Evolutionary conservation across 2,888 invertebrate species (phyloP), one percentile per base, ranked within the genome.

Genomic region (Boloria selene): DNA sequence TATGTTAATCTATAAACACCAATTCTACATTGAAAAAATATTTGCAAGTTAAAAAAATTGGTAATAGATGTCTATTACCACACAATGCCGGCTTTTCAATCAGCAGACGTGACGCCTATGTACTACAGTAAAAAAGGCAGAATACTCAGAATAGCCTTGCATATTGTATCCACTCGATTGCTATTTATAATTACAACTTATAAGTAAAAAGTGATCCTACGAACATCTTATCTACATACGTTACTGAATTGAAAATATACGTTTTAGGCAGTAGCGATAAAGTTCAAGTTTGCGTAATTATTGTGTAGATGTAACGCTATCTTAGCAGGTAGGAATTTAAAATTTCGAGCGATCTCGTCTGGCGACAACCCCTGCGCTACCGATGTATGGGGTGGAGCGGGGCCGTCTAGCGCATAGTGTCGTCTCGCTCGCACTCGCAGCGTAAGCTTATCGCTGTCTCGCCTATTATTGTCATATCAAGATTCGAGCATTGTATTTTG

Each of bases 381-480:
- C 82, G 78, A 77, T 83, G 82, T 80, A 70, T 86, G 86, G 90
- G 90, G 90, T 90, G 90, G 88, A 87, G 89, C 86, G 84, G 86
- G 79, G 81, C 83, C 75, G 85, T 86, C 83, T 87, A 85, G 83
- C 74, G 72, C 70, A 69, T 79, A 71, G 73, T 73, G 68, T 75
- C 72, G 75, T 90, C 89, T 72, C 77, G 75, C 78, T 89, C 83
- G 47, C 79, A 55, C 89, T 68, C 69, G 73, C 64, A 68, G 69
- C 73, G 73, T 75, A 72, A 56, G 74, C 73, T 80, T 86, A 86
- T 86, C 84, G 85, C 87, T 74, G 86, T 91, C 88, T 88, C 88
- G 84, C 85, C 87, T 88, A 87, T 92, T 92, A 91, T 92, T 91
- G 90, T 90, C 89, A 90, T 90, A 90, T 90, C 88, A 87, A 88